Evolutionary conservation across 1,140 invertebrate genomes (phyloP).

Genomic region (Pogonognathellus flavescens): DNA sequence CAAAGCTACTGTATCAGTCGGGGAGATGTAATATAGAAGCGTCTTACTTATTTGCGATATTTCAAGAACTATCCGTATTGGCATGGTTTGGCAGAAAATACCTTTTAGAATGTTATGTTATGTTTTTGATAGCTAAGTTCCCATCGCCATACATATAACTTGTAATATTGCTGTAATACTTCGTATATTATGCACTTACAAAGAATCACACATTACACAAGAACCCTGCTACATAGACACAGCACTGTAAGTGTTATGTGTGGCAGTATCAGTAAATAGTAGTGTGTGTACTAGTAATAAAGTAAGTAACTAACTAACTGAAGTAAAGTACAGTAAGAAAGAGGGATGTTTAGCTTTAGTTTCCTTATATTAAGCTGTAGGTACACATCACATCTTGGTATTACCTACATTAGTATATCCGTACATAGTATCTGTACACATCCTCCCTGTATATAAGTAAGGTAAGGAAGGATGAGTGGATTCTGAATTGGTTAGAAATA

Average conservation of each 20-base stretch:
- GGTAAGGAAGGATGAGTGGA: conserved; percentile 41
- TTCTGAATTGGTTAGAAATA: conserved; percentile 18
- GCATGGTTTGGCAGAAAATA: background rate
- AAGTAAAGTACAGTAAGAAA: conserved; percentile 33
- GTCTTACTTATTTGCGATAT: conserved; percentile 14
- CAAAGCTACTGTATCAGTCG: conserved; percentile 18
- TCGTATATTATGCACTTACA: background rate
- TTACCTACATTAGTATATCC: background rate
- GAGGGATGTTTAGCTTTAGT: conserved; percentile 17
- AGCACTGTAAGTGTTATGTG: background rate
- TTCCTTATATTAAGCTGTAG: background rate
- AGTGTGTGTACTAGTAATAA: background rate
- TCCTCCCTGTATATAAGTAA: background rate
- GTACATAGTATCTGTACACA: background rate
- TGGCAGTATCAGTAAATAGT: conserved; percentile 13
- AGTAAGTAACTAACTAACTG: conserved; percentile 47
- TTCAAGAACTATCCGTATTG: background rate
- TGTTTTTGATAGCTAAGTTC: background rate
- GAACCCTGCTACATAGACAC: background rate
- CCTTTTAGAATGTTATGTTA: background rate
- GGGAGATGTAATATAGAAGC: background rate
- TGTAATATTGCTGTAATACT: background rate
- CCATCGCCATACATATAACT: background rate
- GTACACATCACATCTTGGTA: too few species aligned
- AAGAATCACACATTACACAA: background rate